Evolutionary conservation across 2,113 vertebrate genomes (phyloP).

Genomic region (Agelaius phoeniceus): DNA sequence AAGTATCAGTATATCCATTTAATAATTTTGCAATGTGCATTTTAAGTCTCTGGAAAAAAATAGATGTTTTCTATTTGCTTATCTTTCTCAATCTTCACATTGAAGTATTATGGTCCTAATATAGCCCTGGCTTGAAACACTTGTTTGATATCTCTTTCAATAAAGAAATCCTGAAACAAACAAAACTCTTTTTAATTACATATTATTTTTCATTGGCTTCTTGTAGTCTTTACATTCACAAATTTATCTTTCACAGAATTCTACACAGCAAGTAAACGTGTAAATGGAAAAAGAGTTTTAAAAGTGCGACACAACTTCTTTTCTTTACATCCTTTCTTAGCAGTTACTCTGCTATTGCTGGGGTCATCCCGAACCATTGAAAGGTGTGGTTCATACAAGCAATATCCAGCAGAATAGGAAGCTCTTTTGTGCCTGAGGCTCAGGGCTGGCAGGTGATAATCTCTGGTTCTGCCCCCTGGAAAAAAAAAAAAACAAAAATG

Average conservation of each 20-base stretch:
- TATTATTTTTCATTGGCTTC: neutral
- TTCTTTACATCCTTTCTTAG: neutral
- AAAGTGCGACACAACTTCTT: neutral
- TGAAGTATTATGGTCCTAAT: neutral
- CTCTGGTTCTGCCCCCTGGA: neutral
- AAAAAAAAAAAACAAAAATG: neutral
- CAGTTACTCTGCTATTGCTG: neutral
- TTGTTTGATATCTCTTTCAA: neutral
- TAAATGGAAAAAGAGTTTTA: neutral
- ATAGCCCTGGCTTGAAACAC: neutral
- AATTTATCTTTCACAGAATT: neutral
- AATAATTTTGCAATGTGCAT: neutral
- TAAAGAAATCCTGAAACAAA: neutral
- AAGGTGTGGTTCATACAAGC: neutral
- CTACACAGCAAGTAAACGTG: neutral
- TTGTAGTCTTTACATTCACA: neutral
- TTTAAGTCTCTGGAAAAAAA: neutral
- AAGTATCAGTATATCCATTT: neutral
- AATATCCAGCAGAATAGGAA: neutral
- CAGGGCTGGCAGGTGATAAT: neutral
- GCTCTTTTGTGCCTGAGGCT: neutral
- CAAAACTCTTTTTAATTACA: neutral
- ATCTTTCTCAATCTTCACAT: neutral
- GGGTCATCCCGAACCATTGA: neutral
- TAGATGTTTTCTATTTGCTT: neutral